Evolutionary conservation across 2,113 vertebrate genomes (phyloP).

Genomic region (Salvelinus namaycush): DNA sequence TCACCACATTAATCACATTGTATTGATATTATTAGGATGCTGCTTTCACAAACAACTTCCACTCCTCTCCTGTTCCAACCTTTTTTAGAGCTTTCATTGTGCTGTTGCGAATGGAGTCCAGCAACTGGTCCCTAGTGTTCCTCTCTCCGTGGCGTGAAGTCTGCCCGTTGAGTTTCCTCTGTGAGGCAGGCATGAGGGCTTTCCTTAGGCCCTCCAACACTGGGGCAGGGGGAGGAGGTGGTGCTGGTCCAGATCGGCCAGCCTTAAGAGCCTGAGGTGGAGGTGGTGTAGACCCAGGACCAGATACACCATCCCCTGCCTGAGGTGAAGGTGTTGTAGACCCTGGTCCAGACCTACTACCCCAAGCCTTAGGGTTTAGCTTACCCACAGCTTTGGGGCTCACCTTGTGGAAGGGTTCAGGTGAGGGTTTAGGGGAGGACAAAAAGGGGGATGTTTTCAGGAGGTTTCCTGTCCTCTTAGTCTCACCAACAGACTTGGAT

Average conservation of each 20-base stretch:
- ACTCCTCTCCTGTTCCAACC: conserved; percentile 53
- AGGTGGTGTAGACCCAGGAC: too few species aligned
- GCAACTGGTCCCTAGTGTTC: conserved; percentile 82
- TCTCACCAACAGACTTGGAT: too few species aligned
- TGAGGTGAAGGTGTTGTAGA: too few species aligned
- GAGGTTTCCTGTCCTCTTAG: too few species aligned
- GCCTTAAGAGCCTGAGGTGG: conserved; percentile 49
- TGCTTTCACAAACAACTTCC: too few species aligned
- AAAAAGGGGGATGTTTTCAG: conserved; percentile 16
- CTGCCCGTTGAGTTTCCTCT: conserved; percentile 79
- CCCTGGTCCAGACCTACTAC: too few species aligned
- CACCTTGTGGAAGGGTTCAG: conserved; percentile 62
- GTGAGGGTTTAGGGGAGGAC: conserved; percentile 49
- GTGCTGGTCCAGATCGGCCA: conserved; percentile 38
- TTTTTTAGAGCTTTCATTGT: conserved; percentile 84
- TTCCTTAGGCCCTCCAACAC: conserved; percentile 74
- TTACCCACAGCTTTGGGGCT: too few species aligned
- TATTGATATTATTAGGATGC: too few species aligned
- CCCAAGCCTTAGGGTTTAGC: too few species aligned
- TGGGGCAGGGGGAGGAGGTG: conserved; percentile 72
- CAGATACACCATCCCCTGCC: too few species aligned
- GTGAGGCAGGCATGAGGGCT: conserved; percentile 76
- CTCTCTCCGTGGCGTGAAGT: conserved; percentile 67
- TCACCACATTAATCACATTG: too few species aligned
- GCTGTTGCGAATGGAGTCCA: conserved; percentile 84